These are phyloP conservation scores for Carlito syrichta DNA, from an alignment of 2,113 vertebrate genomes.

Conservation along the genomic window DNA sequence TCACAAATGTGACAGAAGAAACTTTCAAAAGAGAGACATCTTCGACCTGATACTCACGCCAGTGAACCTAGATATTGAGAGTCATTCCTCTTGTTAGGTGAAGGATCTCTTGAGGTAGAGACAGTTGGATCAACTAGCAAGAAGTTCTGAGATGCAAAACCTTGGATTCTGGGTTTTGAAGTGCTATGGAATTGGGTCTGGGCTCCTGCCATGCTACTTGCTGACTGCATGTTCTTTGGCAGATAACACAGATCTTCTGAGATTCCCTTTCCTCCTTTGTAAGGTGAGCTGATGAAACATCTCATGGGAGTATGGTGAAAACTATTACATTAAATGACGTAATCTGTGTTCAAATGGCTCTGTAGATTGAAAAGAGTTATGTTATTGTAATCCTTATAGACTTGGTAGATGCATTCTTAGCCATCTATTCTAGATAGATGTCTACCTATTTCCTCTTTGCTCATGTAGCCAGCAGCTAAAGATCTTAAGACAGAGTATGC, in stretches of 20 bases:
- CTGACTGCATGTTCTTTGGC: neutral
- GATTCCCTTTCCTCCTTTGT: neutral
- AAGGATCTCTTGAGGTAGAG: neutral
- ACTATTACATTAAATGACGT: neutral
- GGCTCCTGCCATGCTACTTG: neutral
- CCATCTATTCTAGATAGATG: neutral
- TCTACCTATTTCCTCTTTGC: neutral
- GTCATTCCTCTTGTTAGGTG: neutral
- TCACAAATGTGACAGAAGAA: neutral
- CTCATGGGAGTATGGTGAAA: neutral
- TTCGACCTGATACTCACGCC: neutral
- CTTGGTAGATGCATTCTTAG: neutral
- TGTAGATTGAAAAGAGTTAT: neutral
- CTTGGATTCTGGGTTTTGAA: neutral
- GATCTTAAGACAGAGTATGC: neutral
- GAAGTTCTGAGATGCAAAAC: neutral
- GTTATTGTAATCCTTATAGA: slow-evolving; percentile 14
- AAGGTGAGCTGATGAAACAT: neutral
- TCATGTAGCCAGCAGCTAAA: neutral
- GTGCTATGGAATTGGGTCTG: neutral
- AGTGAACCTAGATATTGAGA: neutral
- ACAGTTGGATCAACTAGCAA: neutral
- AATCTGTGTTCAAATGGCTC: neutral
- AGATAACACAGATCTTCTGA: neutral
- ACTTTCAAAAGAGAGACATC: neutral